Evolutionary conservation across 2,797 vertebrate species (phyloP).

Genomic region (Saguinus oedipus): DNA sequence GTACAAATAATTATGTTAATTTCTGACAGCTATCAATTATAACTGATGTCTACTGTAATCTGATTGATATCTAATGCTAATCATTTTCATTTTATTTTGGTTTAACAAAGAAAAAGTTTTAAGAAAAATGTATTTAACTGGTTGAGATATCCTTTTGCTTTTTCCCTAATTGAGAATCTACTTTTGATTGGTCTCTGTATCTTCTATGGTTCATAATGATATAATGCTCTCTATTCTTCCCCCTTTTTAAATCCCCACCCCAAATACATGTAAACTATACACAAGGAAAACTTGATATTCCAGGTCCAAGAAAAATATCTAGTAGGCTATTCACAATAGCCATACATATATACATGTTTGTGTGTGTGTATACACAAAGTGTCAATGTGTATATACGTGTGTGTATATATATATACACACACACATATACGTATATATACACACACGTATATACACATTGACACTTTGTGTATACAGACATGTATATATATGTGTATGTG

Average conservation of each 20-base stretch:
- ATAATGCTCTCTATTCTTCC: neutral
- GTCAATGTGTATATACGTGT: neutral
- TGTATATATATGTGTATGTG: too few species aligned
- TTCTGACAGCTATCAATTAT: slow-evolving; percentile 72
- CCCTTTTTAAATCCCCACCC: neutral
- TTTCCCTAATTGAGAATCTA: slow-evolving; percentile 73
- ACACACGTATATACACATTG: too few species aligned
- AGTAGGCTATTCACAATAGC: slow-evolving; percentile 8
- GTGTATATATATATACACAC: too few species aligned
- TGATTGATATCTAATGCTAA: slow-evolving; percentile 71
- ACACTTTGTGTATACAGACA: too few species aligned
- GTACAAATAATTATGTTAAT: slow-evolving; percentile 30
- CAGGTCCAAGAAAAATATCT: slow-evolving; percentile 40
- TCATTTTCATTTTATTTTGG: slow-evolving; percentile 67
- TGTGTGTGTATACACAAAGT: too few species aligned
- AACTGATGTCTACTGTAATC: slow-evolving; percentile 69
- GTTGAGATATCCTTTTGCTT: slow-evolving; percentile 59
- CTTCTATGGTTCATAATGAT: slow-evolving; percentile 60
- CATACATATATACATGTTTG: too few species aligned
- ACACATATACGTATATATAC: neutral
- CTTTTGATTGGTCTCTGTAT: slow-evolving; percentile 63
- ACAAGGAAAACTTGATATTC: slow-evolving; percentile 8
- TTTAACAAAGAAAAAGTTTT: slow-evolving; percentile 71
- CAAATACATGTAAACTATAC: neutral
- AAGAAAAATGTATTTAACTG: slow-evolving; percentile 75